Evolutionary conservation across 1,140 invertebrate species (phyloP), one percentile per base, ranked within the genome.

Genomic region (Teleopsis dalmanni): DNA sequence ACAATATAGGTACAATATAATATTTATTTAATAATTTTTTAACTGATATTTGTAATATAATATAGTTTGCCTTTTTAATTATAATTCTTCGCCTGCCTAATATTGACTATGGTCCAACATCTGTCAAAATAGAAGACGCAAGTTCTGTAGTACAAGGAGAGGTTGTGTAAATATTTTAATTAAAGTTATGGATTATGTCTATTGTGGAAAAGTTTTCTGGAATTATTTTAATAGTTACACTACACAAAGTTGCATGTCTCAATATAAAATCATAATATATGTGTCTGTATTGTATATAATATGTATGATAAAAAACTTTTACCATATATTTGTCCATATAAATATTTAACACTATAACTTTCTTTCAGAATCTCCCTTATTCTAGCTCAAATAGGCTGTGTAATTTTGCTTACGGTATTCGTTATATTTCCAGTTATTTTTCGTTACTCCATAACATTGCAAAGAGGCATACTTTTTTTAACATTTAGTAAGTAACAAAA

Each of bases 391-490:
- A 26, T 72, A 50, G 70, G 67, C 14, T 50, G 76, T 49, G 25
- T 76, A 22, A 41, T 57, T 23, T 77, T 75, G 38, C 41, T 76
- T 26, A 26, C 75, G 41, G 43, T 76, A 48, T 78, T 77, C 57
- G 72, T 76, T 22, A 42, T 76, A 40, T 48, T 76, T 18, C 77
- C 77, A 4, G 25, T 79, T 21, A 58, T 76, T 45, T 79, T 78
- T 53, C 75, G 76, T 33, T 77, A 73, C 46, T 78, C 76, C 3
- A 71, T 73, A 43, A 69, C 68, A 8, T 50, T 78, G 34, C 77
- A 79, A 57, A 69, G 71, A 34, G 76, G 76, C 49, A 75, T 79
- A 47, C 59, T 79, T 5, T 79, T 79, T 55, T 69, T 78, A 48
- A 78, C 76, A 48, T 78, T 78, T 58, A 72, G 77, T 78, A 70